phyloP scores from a whole-genome alignment of 2,113 vertebrate genomes.

The Dolichallabes microphthalmus region DNA sequence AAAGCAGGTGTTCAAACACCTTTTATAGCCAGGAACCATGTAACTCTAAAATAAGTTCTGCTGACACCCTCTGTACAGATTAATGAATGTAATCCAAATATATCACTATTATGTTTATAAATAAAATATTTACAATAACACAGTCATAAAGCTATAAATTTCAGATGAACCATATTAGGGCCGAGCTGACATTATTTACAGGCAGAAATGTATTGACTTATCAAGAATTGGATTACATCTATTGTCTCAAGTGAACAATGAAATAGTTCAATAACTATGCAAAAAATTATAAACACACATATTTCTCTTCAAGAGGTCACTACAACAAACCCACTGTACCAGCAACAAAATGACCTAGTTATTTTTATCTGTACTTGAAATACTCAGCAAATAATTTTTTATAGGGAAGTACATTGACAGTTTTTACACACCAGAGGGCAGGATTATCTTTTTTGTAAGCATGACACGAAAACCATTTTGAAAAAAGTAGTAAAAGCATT shows the following conservation, averaged over 20 bases:
- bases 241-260: background rate
- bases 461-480: background rate
- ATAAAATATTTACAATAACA: background rate
- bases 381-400: background rate
- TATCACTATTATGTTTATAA: background rate
- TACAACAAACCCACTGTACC: background rate
- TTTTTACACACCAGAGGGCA: conserved; percentile 45
- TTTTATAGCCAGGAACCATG: background rate
- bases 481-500: background rate
- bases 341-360: background rate
- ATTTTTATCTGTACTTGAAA: background rate
- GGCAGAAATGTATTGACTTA: background rate
- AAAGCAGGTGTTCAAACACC: background rate
- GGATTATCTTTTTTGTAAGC: background rate
- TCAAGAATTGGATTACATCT: background rate
- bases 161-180: background rate
- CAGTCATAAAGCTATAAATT: background rate
- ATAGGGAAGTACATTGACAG: background rate
- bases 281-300: background rate
- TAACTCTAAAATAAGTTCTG: background rate
- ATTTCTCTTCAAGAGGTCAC: background rate
- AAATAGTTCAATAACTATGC: background rate
- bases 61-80: background rate
- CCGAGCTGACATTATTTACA: background rate
- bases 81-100: background rate